Percentiles rank a stretch among this genome's conserved stretches.
Conservation (phyloP, 2,797 vertebrate species). For the Crenichthys baileyi region DNA sequence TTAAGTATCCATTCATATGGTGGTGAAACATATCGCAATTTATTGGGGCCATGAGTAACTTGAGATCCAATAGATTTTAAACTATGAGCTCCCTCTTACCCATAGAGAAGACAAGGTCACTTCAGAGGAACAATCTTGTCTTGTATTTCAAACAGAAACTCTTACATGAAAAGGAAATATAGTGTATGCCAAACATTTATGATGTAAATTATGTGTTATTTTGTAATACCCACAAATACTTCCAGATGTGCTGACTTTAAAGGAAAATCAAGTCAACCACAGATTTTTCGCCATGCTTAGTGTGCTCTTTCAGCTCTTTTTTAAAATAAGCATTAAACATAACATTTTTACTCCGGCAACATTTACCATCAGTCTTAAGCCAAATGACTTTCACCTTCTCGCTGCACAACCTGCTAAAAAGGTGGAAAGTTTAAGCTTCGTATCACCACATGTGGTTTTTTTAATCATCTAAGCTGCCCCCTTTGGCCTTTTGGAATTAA, state of each 20-base stretch:
- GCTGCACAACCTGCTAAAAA: background rate
- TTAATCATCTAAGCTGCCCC: background rate
- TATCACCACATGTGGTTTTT: conserved; percentile 1
- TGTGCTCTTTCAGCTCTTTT: too few species aligned
- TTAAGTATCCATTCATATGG: background rate
- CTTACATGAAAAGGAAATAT: too few species aligned
- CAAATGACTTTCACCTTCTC: background rate
- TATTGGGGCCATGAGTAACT: background rate
- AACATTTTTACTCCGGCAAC: background rate
- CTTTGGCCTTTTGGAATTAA: conserved; percentile 1
- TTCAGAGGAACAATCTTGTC: background rate
- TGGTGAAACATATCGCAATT: background rate
- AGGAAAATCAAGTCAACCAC: too few species aligned
- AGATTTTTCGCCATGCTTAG: too few species aligned
- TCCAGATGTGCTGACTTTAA: too few species aligned
- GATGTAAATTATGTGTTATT: too few species aligned
- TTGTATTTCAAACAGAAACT: too few species aligned
- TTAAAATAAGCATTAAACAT: background rate
- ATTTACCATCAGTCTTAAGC: background rate
- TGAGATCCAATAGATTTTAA: background rate
- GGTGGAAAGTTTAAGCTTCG: conserved; percentile 12
- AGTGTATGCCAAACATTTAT: too few species aligned
- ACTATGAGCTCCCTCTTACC: background rate
- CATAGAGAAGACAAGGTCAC: background rate
- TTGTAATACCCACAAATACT: too few species aligned